Base-by-base conservation (phyloP, 2,797 vertebrate genomes). In the Sebastolobus altivelis region DNA sequence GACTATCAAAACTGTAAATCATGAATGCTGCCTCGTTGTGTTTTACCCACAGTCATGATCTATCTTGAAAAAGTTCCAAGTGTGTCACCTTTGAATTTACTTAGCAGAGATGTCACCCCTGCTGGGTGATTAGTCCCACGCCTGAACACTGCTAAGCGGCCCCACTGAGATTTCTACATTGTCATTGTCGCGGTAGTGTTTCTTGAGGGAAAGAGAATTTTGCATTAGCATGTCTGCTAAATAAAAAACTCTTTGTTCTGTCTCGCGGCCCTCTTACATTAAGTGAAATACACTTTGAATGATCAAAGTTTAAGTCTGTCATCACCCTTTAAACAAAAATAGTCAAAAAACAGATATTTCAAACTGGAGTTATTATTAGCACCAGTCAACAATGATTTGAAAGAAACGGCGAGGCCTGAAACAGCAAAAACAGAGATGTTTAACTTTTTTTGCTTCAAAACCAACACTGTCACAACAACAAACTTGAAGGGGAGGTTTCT, bases 121-220 rank as follows among this genome's bases (percentile, higher is more conserved):
- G 73, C 86, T 80, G 87, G 68, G 86, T 88, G 80, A 92, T 89
- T 86, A 82, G 83, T 84, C 77, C 76, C 63, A 25, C 10, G 77
- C 58, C 20, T 82, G 82, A 81, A 62, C 54, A 16, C 62, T 60
- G 74, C 61, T 4, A 62, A 80, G 87, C 35, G 52, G 59, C 80
- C 81, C 88, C 83, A 56, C 81, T 75, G 88, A 79, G 84, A 82
- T 79, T 83, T 87, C 72, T 27, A 11, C 70, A 80, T 69, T 87
- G 81, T 86, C 84, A 84, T 61, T 62, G 80, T 79, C 0, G 13
- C 68, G 20, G 60, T 49, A 84, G 59, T 37, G 56, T 40, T 72
- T 69, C 60, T 79, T 43, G 58, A 68, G 73, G 66, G 58, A 69
- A 59, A 29, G 18, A 54, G 70, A 82, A 83, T 82, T 14, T 68